Conservation (phyloP, 2,888 invertebrate genomes). For the Torymus texanus region DNA sequence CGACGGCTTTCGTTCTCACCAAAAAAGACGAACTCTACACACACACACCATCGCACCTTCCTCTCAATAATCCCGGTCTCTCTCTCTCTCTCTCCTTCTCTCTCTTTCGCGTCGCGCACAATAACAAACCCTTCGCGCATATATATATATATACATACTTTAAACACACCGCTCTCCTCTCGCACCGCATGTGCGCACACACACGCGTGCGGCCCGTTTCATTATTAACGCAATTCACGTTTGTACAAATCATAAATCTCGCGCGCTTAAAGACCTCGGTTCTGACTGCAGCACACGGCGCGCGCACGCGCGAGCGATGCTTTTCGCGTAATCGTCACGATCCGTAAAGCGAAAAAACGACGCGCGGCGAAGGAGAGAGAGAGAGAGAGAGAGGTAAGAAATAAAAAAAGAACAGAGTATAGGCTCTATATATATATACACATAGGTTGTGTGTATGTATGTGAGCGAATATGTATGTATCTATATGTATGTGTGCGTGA, state of each 20-base stretch:
- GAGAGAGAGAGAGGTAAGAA: neutral
- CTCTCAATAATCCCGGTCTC: slow-evolving; percentile 39
- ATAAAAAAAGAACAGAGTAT: neutral
- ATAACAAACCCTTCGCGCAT: slow-evolving; percentile 26
- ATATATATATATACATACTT: neutral
- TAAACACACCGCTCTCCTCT: neutral
- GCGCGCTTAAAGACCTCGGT: slow-evolving; percentile 44
- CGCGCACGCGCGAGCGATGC: slow-evolving; percentile 16
- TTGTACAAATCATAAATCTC: slow-evolving; percentile 54
- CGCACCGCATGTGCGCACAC: slow-evolving; percentile 31
- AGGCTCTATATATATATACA: no score
- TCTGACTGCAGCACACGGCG: neutral
- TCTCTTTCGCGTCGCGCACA: slow-evolving; percentile 15
- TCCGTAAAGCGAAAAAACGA: slow-evolving; percentile 38
- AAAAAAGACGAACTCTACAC: no score
- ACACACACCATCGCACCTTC: neutral
- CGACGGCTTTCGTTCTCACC: neutral
- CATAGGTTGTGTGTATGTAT: neutral
- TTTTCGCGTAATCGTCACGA: slow-evolving; percentile 55
- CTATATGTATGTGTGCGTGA: slow-evolving; percentile 42
- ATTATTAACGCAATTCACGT: slow-evolving; percentile 55
- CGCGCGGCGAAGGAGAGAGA: neutral
- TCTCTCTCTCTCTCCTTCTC: no score
- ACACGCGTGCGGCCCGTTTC: slow-evolving; percentile 51
- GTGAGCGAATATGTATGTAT: neutral